These are phyloP conservation scores for Pseudococcus jackbeardsleyi DNA, from an alignment of 2,888 invertebrate species.

Conservation along the genomic window DNA sequence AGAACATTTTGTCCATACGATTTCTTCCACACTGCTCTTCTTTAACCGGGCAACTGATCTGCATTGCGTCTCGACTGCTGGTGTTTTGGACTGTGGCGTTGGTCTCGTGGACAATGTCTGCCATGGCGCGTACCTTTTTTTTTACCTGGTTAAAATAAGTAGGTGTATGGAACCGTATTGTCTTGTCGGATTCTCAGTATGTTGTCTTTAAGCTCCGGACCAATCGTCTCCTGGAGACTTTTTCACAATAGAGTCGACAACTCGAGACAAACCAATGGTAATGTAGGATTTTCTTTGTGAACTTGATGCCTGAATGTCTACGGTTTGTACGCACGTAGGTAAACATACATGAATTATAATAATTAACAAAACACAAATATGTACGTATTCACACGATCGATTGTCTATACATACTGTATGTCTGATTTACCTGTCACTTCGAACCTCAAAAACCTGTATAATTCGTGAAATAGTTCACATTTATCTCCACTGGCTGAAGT, in stretches of 20 bases:
- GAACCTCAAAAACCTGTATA: background rate
- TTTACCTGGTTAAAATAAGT: background rate
- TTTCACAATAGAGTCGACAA: too few relatives aligned
- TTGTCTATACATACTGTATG: background rate
- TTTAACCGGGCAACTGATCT: background rate
- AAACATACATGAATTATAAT: too few relatives aligned
- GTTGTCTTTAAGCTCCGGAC: background rate
- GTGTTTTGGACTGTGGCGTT: background rate
- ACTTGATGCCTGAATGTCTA: background rate
- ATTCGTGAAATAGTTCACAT: constrained; percentile 1
- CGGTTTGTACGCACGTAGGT: too few relatives aligned
- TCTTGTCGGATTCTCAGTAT: background rate
- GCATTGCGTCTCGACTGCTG: background rate
- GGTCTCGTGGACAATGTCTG: background rate
- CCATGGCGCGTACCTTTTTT: background rate
- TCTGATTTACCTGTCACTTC: background rate
- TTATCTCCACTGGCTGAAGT: background rate
- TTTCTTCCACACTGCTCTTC: background rate
- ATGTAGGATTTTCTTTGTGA: background rate
- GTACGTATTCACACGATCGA: background rate
- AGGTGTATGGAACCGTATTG: background rate
- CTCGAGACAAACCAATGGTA: background rate
- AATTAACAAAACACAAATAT: too few relatives aligned
- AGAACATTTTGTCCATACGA: background rate
- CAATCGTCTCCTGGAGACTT: background rate